Conservation (phyloP, 2,113 vertebrate species). For the Dasyurus viverrinus region DNA sequence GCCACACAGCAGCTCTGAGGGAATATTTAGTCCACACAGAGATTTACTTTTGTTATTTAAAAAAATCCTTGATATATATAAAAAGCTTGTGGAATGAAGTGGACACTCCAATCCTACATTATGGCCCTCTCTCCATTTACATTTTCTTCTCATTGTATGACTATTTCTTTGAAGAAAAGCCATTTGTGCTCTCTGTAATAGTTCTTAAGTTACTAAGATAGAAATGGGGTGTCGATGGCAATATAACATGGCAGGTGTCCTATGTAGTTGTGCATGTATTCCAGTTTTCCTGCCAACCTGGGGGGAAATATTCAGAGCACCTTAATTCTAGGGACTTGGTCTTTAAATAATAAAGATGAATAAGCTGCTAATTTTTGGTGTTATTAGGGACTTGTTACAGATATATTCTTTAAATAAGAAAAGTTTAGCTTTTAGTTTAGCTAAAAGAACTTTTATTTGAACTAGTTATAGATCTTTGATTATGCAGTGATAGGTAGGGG, state of each 20-base stretch:
- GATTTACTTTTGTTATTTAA: neutral
- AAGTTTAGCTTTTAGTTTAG: slow-evolving; percentile 27
- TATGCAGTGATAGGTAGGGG: neutral
- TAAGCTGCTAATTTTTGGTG: neutral
- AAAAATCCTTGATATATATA: neutral
- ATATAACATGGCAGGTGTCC: neutral
- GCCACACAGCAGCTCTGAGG: neutral
- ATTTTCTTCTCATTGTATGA: neutral
- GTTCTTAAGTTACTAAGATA: neutral
- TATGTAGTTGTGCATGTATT: neutral
- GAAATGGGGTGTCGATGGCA: neutral
- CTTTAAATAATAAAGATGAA: neutral
- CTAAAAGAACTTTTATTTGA: neutral
- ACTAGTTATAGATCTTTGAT: neutral
- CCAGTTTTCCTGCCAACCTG: slow-evolving; percentile 21
- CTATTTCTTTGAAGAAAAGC: neutral
- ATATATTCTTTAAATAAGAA: slow-evolving; percentile 30
- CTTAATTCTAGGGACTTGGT: neutral
- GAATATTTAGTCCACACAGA: neutral
- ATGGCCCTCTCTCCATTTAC: neutral
- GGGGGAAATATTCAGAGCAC: neutral
- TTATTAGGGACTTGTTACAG: slow-evolving; percentile 13
- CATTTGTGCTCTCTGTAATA: neutral
- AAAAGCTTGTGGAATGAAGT: neutral
- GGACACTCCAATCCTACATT: neutral